A percentile compares a stretch with the other conserved stretches of the same genome.
Evolutionary conservation across 2,888 invertebrate species (phyloP).

Genomic region (Lasioglossum zephyrum): DNA sequence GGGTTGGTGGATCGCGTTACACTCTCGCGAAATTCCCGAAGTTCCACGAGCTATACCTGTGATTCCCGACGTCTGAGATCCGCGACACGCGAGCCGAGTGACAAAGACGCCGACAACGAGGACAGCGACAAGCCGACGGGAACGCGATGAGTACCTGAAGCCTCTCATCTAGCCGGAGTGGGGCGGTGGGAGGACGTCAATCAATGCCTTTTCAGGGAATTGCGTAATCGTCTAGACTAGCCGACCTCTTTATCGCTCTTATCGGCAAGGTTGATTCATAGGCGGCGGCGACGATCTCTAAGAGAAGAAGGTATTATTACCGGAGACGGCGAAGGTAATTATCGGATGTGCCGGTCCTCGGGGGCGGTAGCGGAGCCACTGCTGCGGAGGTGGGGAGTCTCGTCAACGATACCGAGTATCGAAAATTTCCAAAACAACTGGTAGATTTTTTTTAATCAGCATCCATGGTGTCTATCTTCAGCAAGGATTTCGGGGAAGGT

Average conservation of each 20-base stretch:
- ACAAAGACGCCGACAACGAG: constrained; percentile 46
- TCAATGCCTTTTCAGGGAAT: constrained; percentile 78
- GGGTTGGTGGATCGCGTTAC: background rate
- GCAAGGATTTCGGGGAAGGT: background rate
- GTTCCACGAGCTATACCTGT: background rate
- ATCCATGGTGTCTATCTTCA: constrained; percentile 10
- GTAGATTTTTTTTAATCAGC: constrained; percentile 23
- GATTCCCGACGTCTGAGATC: background rate
- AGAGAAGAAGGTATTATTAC: constrained; percentile 62
- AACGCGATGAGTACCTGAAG: constrained; percentile 53
- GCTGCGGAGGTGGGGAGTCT: background rate
- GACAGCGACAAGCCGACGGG: constrained; percentile 33
- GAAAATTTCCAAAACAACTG: constrained; percentile 13
- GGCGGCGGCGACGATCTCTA: constrained; percentile 56
- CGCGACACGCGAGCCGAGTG: constrained; percentile 1
- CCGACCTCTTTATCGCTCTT: constrained; percentile 80
- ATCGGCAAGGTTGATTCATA: constrained; percentile 77
- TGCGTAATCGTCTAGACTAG: constrained; percentile 82
- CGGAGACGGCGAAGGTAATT: constrained; percentile 45
- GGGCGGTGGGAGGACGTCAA: constrained; percentile 61
- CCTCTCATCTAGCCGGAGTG: constrained; percentile 36
- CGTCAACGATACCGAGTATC: background rate
- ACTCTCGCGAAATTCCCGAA: background rate
- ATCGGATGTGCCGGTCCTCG: constrained; percentile 16
- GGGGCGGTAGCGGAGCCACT: background rate